phyloP scores from a whole-genome alignment of 2,888 invertebrate genomes.

The Thelaira solivaga region DNA sequence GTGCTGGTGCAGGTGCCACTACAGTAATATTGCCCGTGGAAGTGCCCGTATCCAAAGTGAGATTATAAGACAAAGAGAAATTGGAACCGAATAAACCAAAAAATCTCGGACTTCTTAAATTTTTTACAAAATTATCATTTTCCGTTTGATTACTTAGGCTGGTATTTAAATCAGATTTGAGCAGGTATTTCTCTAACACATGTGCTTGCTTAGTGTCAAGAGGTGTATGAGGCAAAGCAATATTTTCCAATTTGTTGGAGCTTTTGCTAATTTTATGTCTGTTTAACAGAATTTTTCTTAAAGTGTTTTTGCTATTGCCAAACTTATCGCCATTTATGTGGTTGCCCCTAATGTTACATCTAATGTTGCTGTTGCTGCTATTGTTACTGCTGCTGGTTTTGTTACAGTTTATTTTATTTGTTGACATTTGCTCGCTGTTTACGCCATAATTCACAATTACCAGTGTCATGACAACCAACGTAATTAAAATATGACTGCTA shows the following conservation, averaged over 20 bases:
- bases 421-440: constrained; percentile 47
- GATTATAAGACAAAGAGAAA: constrained; percentile 52
- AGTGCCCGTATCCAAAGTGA: constrained; percentile 19
- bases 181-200: no score
- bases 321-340: not conserved
- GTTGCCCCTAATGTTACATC: not conserved
- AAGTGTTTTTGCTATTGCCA: not conserved
- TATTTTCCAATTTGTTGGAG: not conserved
- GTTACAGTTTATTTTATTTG: not conserved
- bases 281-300: not conserved
- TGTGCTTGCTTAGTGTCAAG: no score
- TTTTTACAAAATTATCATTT: no score
- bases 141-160: not conserved
- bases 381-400: not conserved
- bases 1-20: constrained; percentile 33
- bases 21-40: constrained; percentile 44
- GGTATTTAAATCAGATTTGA: no score
- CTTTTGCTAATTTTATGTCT: not conserved
- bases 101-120: no score
- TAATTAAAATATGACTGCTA: constrained; percentile 72
- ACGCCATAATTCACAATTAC: constrained; percentile 72
- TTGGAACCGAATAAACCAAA: constrained; percentile 52
- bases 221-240: not conserved
- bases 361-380: not conserved
- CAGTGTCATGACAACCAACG: constrained; percentile 69